phyloP scores from a whole-genome alignment of 2,797 vertebrate genomes.

The Cyclopterus lumpus region DNA sequence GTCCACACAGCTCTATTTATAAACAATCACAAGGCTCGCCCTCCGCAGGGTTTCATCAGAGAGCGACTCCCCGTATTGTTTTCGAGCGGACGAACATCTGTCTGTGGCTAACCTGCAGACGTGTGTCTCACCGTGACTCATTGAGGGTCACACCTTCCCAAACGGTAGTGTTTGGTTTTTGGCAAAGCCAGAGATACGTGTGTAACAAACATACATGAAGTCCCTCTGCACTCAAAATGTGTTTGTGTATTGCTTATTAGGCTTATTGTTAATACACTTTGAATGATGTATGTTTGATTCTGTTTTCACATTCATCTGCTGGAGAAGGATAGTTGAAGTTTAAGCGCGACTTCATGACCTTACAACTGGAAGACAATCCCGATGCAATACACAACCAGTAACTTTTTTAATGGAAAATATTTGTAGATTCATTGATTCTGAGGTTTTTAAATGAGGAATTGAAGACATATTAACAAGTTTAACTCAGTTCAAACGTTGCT shows the following conservation, averaged over 20 bases:
- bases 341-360: neutral
- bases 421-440: neutral
- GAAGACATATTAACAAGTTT: neutral
- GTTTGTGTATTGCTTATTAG: too few species aligned
- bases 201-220: constrained; percentile 2
- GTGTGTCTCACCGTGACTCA: constrained; percentile 47
- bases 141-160: constrained; percentile 27
- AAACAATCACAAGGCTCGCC: constrained; percentile 84
- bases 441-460: neutral
- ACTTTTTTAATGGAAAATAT: neutral
- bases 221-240: neutral
- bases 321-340: neutral
- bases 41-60: constrained; percentile 59
- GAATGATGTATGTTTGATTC: neutral
- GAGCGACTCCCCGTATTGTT: constrained; percentile 73
- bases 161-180: neutral
- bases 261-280: neutral
- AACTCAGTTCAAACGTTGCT: neutral
- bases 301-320: neutral
- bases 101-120: constrained; percentile 70
- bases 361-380: neutral
- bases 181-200: neutral
- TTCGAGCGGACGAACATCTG: constrained; percentile 76
- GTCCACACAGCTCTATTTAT: constrained; percentile 80
- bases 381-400: neutral